Evolutionary conservation across 2,113 vertebrate species (phyloP), one percentile per base, ranked within the genome.

Genomic region (Tachuris rubrigastra): DNA sequence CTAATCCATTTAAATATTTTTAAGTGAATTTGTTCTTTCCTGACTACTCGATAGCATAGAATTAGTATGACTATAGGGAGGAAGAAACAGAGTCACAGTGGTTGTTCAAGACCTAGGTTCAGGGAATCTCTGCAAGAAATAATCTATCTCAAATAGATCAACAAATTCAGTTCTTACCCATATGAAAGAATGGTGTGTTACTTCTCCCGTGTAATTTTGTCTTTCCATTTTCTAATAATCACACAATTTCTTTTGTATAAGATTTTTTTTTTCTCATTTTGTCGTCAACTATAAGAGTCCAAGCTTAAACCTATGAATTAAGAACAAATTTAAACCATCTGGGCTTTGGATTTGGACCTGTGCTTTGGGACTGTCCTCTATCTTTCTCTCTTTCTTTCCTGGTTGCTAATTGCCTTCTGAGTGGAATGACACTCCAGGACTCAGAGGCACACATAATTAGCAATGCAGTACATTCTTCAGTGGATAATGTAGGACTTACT

Each of bases 61-160:
- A 53, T 50, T 88, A 28, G 2, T 52, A 18, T 62, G 25, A 49
- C 37, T 82, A 49, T 8, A 27, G 3, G 6, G 4, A 44, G 7
- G 25, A 82, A 66, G 49, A 46, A 56, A 28, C 2, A 63, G 8
- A 59, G 10, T 25, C 44, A 44, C 4, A 20, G 11, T 63, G 60
- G 5, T 50, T 46, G 10, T 63, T 66, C 42, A 59, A 80, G 35
- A 11, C 2, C 2, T n/a, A 62, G 6, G 10, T 46, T 82, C 25
- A 73, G 87, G 83, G 58, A 82, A 91, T 47, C 65, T 76, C 24
- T 87, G 12, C 39, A 78, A 60, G 39, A 90, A 88, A 62, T 25
- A 17, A 47, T 76, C n/a, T 53, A 8, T 58, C 15, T 15, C 17
- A 81, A 65, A 80, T 19, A 90, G 31, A 62, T 4, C 4, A 41